Evolutionary conservation across 2,888 invertebrate genomes (phyloP), one percentile per base, ranked within the genome.

Genomic region (Phyllotreta cruciferae): DNA sequence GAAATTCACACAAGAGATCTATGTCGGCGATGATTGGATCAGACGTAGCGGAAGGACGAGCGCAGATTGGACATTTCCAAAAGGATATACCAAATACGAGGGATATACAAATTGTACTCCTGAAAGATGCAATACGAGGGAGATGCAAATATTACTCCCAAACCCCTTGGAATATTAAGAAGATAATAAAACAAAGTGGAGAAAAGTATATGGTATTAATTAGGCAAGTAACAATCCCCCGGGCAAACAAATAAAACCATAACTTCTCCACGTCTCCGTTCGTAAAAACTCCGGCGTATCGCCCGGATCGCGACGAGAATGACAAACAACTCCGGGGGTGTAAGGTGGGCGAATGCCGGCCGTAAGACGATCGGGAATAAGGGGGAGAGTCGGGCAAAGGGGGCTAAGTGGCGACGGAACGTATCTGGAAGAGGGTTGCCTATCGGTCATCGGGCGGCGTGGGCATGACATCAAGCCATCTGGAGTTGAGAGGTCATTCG

Each of bases 401-500:
- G 13, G 10, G 11, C 6, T n/a, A 41, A 55, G 42, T 41, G 42
- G 41, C 9, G 35, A 36, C 37, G 57, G 57, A 6, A 49, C 50
- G 11, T 50, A 39, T 50, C 58, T 39, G 24, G 41, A 42, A 41
- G 39, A 58, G 67, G 64, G 68, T 70, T 70, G 70, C 70, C 71
- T 64, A 72, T 72, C 64, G 66, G 64, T 56, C 44, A 44, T 44
- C 44, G 44, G 24, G 44, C 10, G 65, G 65, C 44, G 64, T 68
- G 68, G 68, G 60, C 61, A 50, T 66, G 68, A 68, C 68, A 68
- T 55, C 49, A 62, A 78, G 77, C 76, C 77, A 78, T 79, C 79
- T 79, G 79, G 74, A 78, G 79, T 77, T 79, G 79, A 79, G 77
- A 79, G 79, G 79, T 79, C 79, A 79, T 78, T 75, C 74, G 67